These are phyloP conservation scores for Scolopax bukidnonensis DNA, from an alignment of 2,797 vertebrate genomes.

Conservation along the genomic window DNA sequence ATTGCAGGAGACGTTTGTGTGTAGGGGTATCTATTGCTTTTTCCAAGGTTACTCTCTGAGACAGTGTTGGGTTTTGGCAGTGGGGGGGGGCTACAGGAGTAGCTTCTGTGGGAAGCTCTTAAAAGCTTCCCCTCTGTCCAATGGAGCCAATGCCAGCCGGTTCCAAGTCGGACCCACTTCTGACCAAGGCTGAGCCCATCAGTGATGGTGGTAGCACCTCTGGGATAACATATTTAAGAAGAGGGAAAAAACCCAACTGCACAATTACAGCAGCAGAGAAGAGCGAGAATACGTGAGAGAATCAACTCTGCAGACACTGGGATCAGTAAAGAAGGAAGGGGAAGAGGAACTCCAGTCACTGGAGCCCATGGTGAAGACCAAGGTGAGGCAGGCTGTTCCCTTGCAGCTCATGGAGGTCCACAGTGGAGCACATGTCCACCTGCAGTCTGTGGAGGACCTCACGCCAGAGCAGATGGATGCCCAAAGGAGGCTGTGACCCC, in stretches of 20 bases:
- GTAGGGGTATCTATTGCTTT: not conserved
- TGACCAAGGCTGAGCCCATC: not conserved
- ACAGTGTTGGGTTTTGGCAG: not conserved
- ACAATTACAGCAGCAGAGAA: not conserved
- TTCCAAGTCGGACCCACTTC: not conserved
- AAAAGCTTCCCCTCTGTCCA: not conserved
- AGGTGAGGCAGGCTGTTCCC: not conserved
- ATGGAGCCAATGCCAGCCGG: not conserved
- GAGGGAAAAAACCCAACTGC: not conserved
- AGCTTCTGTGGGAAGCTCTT: not conserved
- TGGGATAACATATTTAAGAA: not conserved
- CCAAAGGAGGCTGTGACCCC: not conserved
- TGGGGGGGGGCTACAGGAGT: not conserved
- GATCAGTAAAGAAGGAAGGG: not conserved
- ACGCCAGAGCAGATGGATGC: not conserved
- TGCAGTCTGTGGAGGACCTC: not conserved
- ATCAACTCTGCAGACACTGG: not conserved
- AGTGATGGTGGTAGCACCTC: not conserved
- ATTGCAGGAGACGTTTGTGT: accelerated
- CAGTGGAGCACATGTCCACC: not conserved
- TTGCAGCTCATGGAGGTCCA: not conserved
- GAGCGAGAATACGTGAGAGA: not conserved
- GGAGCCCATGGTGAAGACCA: not conserved
- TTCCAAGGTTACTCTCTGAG: not conserved
- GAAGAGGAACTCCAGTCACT: not conserved